Base-by-base conservation (phyloP, 2,888 invertebrate species). In the Drosophila basisetae region DNA sequence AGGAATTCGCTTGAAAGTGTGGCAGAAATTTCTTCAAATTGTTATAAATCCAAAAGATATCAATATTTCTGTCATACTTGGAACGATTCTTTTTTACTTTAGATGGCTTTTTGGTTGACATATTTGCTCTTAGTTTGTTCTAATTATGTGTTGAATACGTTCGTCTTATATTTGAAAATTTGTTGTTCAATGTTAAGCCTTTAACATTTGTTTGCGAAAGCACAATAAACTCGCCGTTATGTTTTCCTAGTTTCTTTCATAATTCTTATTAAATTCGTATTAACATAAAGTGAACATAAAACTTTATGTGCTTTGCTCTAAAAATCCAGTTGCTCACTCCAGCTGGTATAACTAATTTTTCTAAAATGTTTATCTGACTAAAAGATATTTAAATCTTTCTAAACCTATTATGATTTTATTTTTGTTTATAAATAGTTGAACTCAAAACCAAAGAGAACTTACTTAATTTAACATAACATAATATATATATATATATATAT, bases 181-280 rank as follows among this genome's bases (percentile, higher is more conserved):
- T 62, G 56, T 69, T 83, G 55, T 72, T 73, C 62, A 60, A 68
- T 80, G 68, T 79, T 71, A 56, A 71, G 52, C 64, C 33, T 65
- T 73, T 68, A 62, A 68, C 63, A 83, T 68, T 73, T 78, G 47
- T 78, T 67, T 80, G 60, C 64, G 31, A 66, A 72, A 47, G 43
- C 39, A 71, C 25, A 31, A 53, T 53, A 73, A 33, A 61, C 30
- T 47, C 25, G 9, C 39, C 30, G 11, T 60, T 65, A 13, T 63
- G 13, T 63, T 60, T 63, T 39, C 22, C 13, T 56, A 52, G 31
- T 22, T 60, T 64, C 35, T 30, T 22, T 43, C n/a, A 33, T 59
- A 25, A 25, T 30, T 54, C 18, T 5, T 25, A 25, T 33, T 43
- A n/a, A 56, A 52, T 37, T 60, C 31, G 30, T 41, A n/a, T 61